Conservation (phyloP, 2,113 vertebrate species). For the Vulpes ferrilata region DNA sequence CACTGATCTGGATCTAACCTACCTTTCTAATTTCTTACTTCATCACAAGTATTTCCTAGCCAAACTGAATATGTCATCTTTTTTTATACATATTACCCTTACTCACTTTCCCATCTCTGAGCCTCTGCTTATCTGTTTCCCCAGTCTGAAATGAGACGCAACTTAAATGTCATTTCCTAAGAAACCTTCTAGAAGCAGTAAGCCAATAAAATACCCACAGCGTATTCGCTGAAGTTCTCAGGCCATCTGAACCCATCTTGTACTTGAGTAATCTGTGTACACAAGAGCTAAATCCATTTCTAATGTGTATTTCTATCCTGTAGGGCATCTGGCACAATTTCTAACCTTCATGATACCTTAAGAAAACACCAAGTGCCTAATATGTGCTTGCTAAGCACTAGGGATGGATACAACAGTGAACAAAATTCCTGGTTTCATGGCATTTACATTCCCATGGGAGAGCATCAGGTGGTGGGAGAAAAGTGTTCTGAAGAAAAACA, state of each 20-base stretch:
- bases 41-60: background rate
- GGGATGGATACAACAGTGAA: background rate
- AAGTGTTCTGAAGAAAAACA: background rate
- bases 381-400: background rate
- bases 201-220: background rate
- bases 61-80: background rate
- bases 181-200: background rate
- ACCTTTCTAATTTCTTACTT: conserved; percentile 8
- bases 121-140: background rate
- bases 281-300: background rate
- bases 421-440: background rate
- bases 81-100: background rate
- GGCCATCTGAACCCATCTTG: background rate
- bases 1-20: background rate
- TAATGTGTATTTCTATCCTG: background rate
- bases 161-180: conserved; percentile 28
- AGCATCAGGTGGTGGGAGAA: background rate
- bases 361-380: background rate
- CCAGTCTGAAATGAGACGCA: background rate
- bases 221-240: background rate
- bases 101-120: background rate
- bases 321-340: background rate
- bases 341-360: conserved; percentile 3
- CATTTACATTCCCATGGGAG: background rate
- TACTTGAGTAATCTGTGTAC: background rate